Conservation (phyloP, 2,113 vertebrate species). For the Eolophus roseicapilla region DNA sequence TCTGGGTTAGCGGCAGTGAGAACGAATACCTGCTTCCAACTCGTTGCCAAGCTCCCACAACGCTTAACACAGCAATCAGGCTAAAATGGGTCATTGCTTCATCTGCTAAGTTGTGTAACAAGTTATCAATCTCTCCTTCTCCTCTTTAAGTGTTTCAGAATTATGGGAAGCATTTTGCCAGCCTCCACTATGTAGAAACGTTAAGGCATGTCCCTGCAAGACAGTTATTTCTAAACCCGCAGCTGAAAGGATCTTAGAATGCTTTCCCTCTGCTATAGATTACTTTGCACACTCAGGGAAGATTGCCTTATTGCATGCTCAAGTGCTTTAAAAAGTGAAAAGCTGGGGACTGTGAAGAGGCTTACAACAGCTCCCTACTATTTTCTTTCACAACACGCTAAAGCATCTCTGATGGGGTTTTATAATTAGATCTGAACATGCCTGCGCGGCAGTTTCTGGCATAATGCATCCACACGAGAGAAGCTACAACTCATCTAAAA, state of each 20-base stretch:
- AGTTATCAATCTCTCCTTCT: slow-evolving; percentile 11
- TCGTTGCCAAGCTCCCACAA: not conserved
- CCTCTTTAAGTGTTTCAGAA: slow-evolving; percentile 14
- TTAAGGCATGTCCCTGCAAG: slow-evolving; percentile 52
- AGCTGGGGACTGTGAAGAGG: not conserved
- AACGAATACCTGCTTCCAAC: not conserved
- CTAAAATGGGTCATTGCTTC: slow-evolving; percentile 21
- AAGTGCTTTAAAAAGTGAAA: not conserved
- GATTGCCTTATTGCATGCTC: not conserved
- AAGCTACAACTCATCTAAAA: slow-evolving; percentile 13
- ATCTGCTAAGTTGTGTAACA: slow-evolving; percentile 26
- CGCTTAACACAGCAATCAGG: not conserved
- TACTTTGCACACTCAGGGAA: not conserved
- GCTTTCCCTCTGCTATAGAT: not conserved
- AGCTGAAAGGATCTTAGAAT: not conserved
- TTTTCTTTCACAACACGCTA: not conserved
- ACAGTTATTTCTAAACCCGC: slow-evolving; percentile 38
- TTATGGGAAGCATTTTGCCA: slow-evolving; percentile 34
- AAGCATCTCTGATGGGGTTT: not conserved
- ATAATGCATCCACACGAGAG: not conserved
- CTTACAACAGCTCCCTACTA: not conserved
- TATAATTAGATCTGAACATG: slow-evolving; percentile 15
- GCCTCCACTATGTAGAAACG: not conserved
- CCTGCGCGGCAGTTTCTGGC: not conserved
- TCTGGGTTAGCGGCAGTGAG: not conserved